Evolutionary conservation across 2,797 vertebrate genomes (phyloP), one percentile per base, ranked within the genome.

Genomic region (Gobio occitaniae): DNA sequence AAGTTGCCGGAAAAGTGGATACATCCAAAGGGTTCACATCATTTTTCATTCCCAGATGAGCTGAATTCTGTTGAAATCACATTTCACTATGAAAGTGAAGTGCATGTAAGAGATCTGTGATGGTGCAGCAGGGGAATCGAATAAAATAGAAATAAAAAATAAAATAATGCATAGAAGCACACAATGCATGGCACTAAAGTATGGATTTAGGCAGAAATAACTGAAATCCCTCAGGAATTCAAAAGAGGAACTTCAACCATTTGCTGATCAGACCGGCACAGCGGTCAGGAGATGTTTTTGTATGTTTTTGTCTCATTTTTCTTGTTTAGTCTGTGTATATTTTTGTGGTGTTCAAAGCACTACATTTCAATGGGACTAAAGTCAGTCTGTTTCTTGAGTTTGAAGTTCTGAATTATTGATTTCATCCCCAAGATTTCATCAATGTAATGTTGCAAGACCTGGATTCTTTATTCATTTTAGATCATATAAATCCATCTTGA

Each of bases 401-500:
- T 61, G 13, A 61, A 44, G 21, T 17, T 13, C 7, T 61, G 21
- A 41, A 16, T 77, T 16, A 52, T 77, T 59, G 36, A 52, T 21
- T 77, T 59, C 12, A 38, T 38, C 9, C 17, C 17, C 32, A 76
- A 21, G 17, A 38, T 38, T 59, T 41, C 0, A 61, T 61, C 21
- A 44, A 25, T 44, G 75, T 61, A 61, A 44, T 25, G 21, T 44
- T n/a, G 75, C 36, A n/a, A n/a, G 36, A 41, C 32, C 21, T 75
- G 36, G 36, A 41, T 77, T 41, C 7, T 77, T 77, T 77, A 13
- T 65, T 16, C 5, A 77, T 44, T 61, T 77, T 25, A 77, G 19
- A 77, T 77, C 3, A 77, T 4, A 77, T 21, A 77, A 77, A 61
- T 77, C 25, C 75, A 61, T 77, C 21, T 10, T 9, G 75, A 77